Conservation (phyloP, 2,888 invertebrate genomes). For the Paralinhomoeus sp. region DNA sequence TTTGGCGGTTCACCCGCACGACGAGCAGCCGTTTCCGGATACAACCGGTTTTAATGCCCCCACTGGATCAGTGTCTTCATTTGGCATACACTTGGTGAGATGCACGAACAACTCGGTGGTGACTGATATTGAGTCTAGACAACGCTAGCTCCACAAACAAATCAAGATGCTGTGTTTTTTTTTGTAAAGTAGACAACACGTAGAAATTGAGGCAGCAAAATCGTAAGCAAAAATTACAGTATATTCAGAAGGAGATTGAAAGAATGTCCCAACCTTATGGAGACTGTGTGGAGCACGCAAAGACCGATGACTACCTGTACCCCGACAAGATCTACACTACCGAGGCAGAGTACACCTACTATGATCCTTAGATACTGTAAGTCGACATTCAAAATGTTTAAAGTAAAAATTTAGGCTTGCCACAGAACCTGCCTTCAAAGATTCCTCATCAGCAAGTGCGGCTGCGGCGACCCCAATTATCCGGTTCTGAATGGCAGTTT, state of each 20-base stretch:
- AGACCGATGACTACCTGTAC: conserved; percentile 18
- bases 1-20: conserved; percentile 17
- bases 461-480: conserved; percentile 22
- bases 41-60: conserved; percentile 22
- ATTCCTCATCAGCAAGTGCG: conserved; percentile 13
- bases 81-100: conserved; percentile 15
- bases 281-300: conserved; percentile 18
- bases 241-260: conserved; percentile 15
- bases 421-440: conserved; percentile 19
- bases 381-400: too few relatives aligned
- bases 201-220: too few relatives aligned
- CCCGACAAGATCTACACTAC: conserved; percentile 16
- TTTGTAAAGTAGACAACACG: too few relatives aligned
- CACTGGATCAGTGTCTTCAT: conserved; percentile 20
- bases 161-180: not conserved
- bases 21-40: conserved; percentile 20
- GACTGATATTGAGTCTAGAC: too few relatives aligned
- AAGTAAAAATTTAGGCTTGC: conserved; percentile 10
- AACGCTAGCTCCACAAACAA: too few relatives aligned
- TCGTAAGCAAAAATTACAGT: too few relatives aligned
- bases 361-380: not conserved
- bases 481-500: conserved; percentile 11
- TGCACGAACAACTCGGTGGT: too few relatives aligned
- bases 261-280: conserved; percentile 20
- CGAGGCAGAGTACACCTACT: too few relatives aligned